Evolutionary conservation across 2,797 vertebrate genomes (phyloP).

Genomic region (Arrhamphus sclerolepis): DNA sequence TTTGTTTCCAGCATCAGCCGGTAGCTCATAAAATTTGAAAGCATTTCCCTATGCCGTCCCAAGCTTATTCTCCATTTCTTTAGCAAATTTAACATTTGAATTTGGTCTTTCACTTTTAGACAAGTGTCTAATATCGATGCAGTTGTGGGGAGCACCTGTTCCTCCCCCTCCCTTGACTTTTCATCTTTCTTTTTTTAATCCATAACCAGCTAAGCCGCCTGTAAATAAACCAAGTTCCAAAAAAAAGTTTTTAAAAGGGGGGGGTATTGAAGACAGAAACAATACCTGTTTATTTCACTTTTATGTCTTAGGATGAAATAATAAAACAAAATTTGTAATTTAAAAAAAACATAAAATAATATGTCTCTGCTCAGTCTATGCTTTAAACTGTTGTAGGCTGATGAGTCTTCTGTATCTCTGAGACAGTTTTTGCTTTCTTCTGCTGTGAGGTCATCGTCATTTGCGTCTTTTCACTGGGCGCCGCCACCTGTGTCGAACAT

Average conservation of each 20-base stretch:
- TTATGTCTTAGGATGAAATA: slow-evolving; percentile 40
- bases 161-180: slow-evolving; percentile 1
- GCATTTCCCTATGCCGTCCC: too few species aligned
- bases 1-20: too few species aligned
- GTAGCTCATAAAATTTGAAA: too few species aligned
- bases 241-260: slow-evolving; percentile 15
- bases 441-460: slow-evolving; percentile 2
- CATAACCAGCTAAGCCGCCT: slow-evolving; percentile 37
- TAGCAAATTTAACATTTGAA: neutral
- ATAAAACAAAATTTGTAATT: slow-evolving; percentile 40
- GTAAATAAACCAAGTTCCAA: slow-evolving; percentile 29
- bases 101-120: neutral
- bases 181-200: slow-evolving; percentile 43
- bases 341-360: slow-evolving; percentile 10
- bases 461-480: slow-evolving; percentile 64
- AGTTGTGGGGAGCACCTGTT: slow-evolving; percentile 41
- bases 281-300: slow-evolving; percentile 32
- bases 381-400: slow-evolving; percentile 35
- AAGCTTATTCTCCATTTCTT: too few species aligned
- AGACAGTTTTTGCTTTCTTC: neutral
- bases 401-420: slow-evolving; percentile 20
- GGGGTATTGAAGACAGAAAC: slow-evolving; percentile 35
- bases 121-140: neutral
- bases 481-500: slow-evolving; percentile 84
- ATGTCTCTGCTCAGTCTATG: slow-evolving; percentile 6